phyloP scores from a whole-genome alignment of 2,797 vertebrate genomes.

The Periparus ater region DNA sequence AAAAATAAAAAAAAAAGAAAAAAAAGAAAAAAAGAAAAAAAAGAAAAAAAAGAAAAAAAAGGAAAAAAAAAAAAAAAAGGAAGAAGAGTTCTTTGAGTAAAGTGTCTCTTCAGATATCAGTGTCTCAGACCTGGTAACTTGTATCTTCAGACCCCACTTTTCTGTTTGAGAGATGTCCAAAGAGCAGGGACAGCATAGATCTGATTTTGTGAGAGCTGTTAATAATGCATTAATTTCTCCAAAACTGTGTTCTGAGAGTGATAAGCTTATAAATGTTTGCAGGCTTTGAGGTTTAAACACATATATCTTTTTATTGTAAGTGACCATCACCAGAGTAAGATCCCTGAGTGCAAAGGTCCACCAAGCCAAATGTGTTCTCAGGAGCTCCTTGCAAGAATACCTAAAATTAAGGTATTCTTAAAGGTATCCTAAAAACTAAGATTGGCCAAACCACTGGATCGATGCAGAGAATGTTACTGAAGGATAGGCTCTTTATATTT shows the following conservation, averaged over 20 bases:
- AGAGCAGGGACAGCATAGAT: neutral
- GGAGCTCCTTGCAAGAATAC: neutral
- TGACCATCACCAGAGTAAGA: rapidly evolving
- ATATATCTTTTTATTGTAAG: neutral
- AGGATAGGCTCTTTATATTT: neutral
- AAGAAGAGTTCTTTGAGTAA: neutral
- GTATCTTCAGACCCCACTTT: neutral
- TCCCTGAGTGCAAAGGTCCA: neutral
- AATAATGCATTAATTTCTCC: neutral
- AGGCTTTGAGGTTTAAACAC: neutral
- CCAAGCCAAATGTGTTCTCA: neutral
- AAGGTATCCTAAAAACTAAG: neutral
- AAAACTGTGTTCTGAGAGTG: neutral
- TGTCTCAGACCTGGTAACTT: neutral
- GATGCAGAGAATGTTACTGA: neutral
- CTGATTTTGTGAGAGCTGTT: neutral
- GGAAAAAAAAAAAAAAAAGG: neutral
- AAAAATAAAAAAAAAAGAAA: neutral
- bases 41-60: neutral
- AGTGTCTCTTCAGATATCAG: neutral
- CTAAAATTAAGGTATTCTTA: no score
- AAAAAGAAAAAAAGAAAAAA: neutral
- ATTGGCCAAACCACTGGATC: neutral
- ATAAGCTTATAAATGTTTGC: neutral
- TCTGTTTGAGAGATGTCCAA: neutral